Evolutionary conservation across 2,113 vertebrate genomes (phyloP), one percentile per base, ranked within the genome.

Genomic region (Alexandromys fortis): DNA sequence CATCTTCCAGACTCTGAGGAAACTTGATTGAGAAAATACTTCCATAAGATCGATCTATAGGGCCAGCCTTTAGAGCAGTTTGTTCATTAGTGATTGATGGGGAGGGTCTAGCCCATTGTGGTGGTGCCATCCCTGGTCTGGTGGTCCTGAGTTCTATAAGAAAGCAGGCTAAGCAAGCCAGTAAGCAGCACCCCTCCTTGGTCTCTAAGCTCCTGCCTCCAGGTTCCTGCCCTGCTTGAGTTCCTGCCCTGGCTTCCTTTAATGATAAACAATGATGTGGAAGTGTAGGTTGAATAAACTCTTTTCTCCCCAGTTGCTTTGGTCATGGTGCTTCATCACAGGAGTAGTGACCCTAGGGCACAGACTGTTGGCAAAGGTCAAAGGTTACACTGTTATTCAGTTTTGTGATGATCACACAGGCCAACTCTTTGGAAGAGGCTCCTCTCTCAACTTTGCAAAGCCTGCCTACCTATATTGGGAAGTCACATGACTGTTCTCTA

Each of bases 341-440:
- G 38, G 14, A 42, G 4, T 85, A 45, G 81, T 42, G 28, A 63
- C 81, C n/a, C 81, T 65, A 30, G 42, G 58, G 42, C 13, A 85
- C 58, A 85, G 58, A 63, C 26, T 76, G 49, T 92, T 21, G n/a
- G 26, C 55, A 87, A 52, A 87, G 72, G 58, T 58, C 47, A 87
- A 52, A 87, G 67, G 58, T 49, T 47, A 24, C 67, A 2, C 30
- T 82, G 65, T 95, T 83, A 35, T 7, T 10, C 33, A 17, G 73
- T 93, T 22, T 88, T 86, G 12, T 82, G 82, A 35, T 93, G 38
- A 91, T 91, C 49, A 35, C 22, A 63, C 13, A 63, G 13, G 24
- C 17, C 68, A 70, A 91, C 33, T 81, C 52, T 26, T 26, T 92
- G 78, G n/a, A 94, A 38, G 90, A 93, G 91, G 45, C 21, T 95